Percentiles rank a stretch among this genome's conserved stretches.
phyloP scores from a whole-genome alignment of 2,888 invertebrate genomes.

The Nomada hirtipes region DNA sequence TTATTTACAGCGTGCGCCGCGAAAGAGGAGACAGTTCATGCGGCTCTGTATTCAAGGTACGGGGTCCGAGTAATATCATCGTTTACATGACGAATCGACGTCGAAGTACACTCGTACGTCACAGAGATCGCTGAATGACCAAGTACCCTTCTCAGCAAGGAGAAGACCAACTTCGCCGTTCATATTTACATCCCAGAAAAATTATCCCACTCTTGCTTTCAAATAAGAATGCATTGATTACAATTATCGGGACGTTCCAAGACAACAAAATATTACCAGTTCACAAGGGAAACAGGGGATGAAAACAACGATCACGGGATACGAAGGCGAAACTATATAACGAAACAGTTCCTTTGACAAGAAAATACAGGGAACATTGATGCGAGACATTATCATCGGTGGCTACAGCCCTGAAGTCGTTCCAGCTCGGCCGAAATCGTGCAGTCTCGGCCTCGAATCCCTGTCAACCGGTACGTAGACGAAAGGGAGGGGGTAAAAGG shows the following conservation, averaged over 20 bases:
- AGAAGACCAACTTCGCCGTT: not conserved
- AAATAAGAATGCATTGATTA: not conserved
- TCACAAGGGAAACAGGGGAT: not conserved
- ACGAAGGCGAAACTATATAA: not conserved
- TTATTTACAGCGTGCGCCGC: conserved; percentile 35
- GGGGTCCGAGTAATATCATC: not conserved
- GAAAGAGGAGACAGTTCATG: conserved; percentile 5
- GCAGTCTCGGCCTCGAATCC: conserved; percentile 70
- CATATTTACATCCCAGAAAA: not conserved
- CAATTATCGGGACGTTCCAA: not conserved
- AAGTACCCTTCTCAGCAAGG: not conserved
- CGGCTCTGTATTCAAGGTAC: conserved; percentile 1
- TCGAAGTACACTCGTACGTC: conserved; percentile 5
- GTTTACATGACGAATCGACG: conserved; percentile 24
- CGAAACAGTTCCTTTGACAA: no score
- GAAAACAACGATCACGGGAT: not conserved
- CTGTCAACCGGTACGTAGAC: conserved; percentile 76
- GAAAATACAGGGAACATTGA: no score
- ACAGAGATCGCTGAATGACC: conserved; percentile 9
- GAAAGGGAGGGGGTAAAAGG: conserved; percentile 68
- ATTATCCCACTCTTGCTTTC: not conserved
- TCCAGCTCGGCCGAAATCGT: conserved; percentile 73
- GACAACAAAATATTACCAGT: no score
- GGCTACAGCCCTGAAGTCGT: conserved; percentile 76
- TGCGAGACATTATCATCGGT: conserved; percentile 14